These are phyloP conservation scores for Synergus laeviventris DNA, from an alignment of 2,888 invertebrate genomes.

Conservation along the genomic window DNA sequence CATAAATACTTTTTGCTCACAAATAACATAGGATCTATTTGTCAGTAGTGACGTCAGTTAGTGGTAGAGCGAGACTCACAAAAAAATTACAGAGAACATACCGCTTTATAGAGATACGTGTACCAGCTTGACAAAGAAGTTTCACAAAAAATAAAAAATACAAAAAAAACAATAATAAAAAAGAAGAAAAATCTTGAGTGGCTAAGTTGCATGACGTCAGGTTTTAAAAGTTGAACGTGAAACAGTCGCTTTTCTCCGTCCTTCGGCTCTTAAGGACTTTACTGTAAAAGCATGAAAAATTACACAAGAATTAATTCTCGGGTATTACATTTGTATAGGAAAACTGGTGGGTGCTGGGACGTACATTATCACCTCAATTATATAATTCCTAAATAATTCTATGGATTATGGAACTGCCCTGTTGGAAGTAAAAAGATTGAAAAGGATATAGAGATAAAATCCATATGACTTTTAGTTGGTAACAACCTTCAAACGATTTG, in stretches of 20 bases:
- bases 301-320: slow-evolving; percentile 28
- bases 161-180: slow-evolving; percentile 45
- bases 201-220: slow-evolving; percentile 53
- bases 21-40: slow-evolving; percentile 9
- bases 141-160: slow-evolving; percentile 53
- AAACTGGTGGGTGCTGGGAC: slow-evolving; percentile 16
- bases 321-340: not conserved
- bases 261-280: slow-evolving; percentile 25
- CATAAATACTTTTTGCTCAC: slow-evolving; percentile 2
- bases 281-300: slow-evolving; percentile 39
- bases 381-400: not conserved
- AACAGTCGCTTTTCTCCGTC: slow-evolving; percentile 34
- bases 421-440: too few relatives aligned
- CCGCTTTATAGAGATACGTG: slow-evolving; percentile 60
- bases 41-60: slow-evolving; percentile 30
- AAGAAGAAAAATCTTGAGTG: slow-evolving; percentile 60
- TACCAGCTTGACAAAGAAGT: slow-evolving; percentile 60
- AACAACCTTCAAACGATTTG: too few relatives aligned
- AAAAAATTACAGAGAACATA: slow-evolving; percentile 63
- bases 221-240: slow-evolving; percentile 18
- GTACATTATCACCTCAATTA: not conserved
- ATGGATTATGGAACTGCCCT: too few relatives aligned
- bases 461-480: too few relatives aligned
- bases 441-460: too few relatives aligned
- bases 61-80: slow-evolving; percentile 48